phyloP scores from a whole-genome alignment of 2,888 invertebrate genomes.

The Drosophila silvestris region DNA sequence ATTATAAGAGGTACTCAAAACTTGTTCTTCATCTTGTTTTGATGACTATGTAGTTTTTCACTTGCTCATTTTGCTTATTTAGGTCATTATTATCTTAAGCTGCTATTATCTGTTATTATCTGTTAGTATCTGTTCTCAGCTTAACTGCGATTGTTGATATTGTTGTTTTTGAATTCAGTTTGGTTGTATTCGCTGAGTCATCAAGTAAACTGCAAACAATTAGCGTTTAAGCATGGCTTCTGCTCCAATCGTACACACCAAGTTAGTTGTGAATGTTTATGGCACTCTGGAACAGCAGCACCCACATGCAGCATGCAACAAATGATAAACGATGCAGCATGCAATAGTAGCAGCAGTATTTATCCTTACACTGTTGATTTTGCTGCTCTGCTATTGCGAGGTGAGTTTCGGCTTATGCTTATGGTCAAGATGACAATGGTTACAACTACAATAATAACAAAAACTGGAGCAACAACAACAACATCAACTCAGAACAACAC shows the following conservation, averaged over 20 bases:
- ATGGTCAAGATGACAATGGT: slow-evolving; percentile 37
- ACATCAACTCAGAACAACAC: background rate
- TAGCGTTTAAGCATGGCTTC: slow-evolving; percentile 65
- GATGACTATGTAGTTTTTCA: background rate
- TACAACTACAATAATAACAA: slow-evolving; percentile 13
- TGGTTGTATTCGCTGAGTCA: slow-evolving; percentile 21
- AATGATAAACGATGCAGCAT: slow-evolving; percentile 59
- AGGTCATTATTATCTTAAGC: background rate
- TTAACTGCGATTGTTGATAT: background rate
- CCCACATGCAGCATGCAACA: slow-evolving; percentile 18
- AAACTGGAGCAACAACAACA: slow-evolving; percentile 1
- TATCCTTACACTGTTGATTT: slow-evolving; percentile 6
- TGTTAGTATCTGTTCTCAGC: background rate
- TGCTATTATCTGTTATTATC: background rate
- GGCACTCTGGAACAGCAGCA: background rate
- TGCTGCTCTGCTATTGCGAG: background rate
- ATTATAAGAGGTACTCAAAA: background rate
- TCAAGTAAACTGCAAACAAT: slow-evolving; percentile 56
- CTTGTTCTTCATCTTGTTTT: background rate
- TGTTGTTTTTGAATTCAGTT: background rate
- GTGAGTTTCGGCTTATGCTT: slow-evolving; percentile 26
- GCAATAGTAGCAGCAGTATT: background rate
- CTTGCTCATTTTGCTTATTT: background rate
- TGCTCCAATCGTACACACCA: slow-evolving; percentile 15
- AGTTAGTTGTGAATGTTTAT: slow-evolving; percentile 15